Evolutionary conservation across 92 coral and sea anemone species (phyloP), one percentile per base, ranked within the genome.

Genomic region (Montipora capitata): DNA sequence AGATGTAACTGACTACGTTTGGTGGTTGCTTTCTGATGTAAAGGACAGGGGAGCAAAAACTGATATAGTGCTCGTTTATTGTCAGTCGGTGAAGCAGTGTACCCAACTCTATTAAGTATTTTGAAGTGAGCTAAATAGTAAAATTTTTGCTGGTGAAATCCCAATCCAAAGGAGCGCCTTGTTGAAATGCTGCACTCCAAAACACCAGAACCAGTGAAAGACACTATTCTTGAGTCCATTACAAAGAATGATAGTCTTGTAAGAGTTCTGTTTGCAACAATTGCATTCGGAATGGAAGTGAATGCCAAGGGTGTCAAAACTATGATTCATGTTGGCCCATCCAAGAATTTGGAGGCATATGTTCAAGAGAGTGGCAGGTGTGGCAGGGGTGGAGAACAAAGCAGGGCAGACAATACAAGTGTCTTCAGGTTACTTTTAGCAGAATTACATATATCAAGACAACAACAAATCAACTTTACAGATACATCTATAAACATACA

Each of bases 171-270:
- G 62, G 10, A 85, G 12, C 83, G 75, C 18, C 59, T 75, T 85
- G 89, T 85, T 59, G 89, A 85, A 59, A 85, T 85, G 89, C 16
- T 85, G 76, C 89, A 76, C 73, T 85, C 89, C 42, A 85, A 85
- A 44, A 85, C 84, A 85, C 89, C 89, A 20, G 41, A 72, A 75
- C 35, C 76, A 40, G 89, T 85, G 12, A 85, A 85, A 68, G 84
- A 85, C 38, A 75, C 41, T 15, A 77, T 85, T 39, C 38, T 76
- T 5, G 76, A 77, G 10, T 76, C 84, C 17, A 76, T 85, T 65
- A 15, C 89, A 72, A 84, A 72, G 14, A 18, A 52, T 40, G 35
- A 73, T 59, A 71, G 88, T 7, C n/a, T 13, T 74, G 45, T 84
- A 2, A 74, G 84, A 40, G 84, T 84, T 0, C 74, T 84, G 11